Evolutionary conservation across 2,888 invertebrate genomes (phyloP).

Genomic region (Lingula anatina): DNA sequence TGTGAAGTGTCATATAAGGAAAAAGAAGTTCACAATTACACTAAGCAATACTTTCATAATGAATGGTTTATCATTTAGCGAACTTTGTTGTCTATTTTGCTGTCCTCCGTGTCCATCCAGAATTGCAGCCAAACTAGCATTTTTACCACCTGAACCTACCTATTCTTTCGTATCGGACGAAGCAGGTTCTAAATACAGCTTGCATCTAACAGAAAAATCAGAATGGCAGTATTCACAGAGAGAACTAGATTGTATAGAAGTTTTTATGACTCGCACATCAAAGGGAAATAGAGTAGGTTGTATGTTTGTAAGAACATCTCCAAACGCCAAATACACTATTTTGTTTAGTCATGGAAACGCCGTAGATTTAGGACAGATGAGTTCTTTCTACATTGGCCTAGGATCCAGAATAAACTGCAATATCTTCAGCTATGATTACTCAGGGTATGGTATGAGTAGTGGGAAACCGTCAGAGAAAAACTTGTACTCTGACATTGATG

Average conservation of each 20-base stretch:
- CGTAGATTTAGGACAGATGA: conserved; percentile 97
- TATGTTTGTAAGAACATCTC: conserved; percentile 74
- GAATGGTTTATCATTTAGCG: conserved; percentile 58
- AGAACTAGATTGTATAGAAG: conserved; percentile 70
- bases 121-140: conserved; percentile 98
- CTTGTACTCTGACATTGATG: conserved; percentile 96
- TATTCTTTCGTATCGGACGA: conserved; percentile 90
- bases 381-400: conserved; percentile 88
- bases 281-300: conserved; percentile 95
- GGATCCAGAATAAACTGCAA: conserved; percentile 93
- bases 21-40: too few species aligned
- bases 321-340: conserved; percentile 68
- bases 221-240: conserved; percentile 93
- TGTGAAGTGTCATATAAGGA: too few species aligned
- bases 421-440: conserved; percentile 76
- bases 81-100: conserved; percentile 98
- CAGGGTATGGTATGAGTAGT: conserved; percentile 86
- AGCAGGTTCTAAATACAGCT: conserved; percentile 66
- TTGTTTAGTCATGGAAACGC: conserved; percentile 98
- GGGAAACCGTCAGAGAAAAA: conserved; percentile 98
- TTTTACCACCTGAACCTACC: conserved; percentile 97
- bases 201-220: conserved; percentile 82
- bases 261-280: conserved; percentile 74
- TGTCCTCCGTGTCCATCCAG: conserved; percentile 99
- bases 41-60: too few species aligned